These are phyloP conservation scores for Proterorhinus semilunaris DNA, from an alignment of 2,113 vertebrate genomes.

Conservation along the genomic window DNA sequence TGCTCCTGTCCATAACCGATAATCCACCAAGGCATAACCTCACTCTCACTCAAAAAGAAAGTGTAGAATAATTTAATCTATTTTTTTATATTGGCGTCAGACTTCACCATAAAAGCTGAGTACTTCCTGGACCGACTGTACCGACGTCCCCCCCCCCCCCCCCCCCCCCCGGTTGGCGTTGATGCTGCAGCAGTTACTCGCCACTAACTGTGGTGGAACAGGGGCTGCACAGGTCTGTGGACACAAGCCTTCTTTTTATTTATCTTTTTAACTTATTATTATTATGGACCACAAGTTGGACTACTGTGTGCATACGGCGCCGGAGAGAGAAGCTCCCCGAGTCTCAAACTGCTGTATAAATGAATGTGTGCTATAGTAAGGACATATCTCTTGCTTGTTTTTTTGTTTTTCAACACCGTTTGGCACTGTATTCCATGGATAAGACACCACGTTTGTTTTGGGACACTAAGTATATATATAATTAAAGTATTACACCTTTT, in stretches of 20 bases:
- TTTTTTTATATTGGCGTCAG: too few species aligned
- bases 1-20: too few species aligned
- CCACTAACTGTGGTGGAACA: conserved; percentile 22
- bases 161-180: conserved; percentile 7
- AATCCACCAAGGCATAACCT: too few species aligned
- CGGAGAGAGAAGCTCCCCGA: conserved; percentile 59
- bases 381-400: conserved; percentile 59
- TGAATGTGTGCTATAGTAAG: conserved; percentile 62
- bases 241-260: conserved; percentile 65
- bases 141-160: too few species aligned
- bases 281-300: conserved; percentile 81
- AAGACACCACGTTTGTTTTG: conserved; percentile 53
- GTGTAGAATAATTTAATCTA: too few species aligned
- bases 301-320: conserved; percentile 62
- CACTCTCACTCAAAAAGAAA: too few species aligned
- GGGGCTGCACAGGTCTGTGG: conserved; percentile 51
- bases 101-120: too few species aligned
- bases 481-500: conserved; percentile 64
- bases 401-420: conserved; percentile 59
- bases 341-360: conserved; percentile 80
- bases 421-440: conserved; percentile 51
- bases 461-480: conserved; percentile 60
- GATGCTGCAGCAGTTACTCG: conserved; percentile 71
- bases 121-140: conserved; percentile 30
- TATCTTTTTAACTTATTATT: conserved; percentile 80